phyloP scores from a whole-genome alignment of 2,888 invertebrate genomes.

The Norana najaformis region DNA sequence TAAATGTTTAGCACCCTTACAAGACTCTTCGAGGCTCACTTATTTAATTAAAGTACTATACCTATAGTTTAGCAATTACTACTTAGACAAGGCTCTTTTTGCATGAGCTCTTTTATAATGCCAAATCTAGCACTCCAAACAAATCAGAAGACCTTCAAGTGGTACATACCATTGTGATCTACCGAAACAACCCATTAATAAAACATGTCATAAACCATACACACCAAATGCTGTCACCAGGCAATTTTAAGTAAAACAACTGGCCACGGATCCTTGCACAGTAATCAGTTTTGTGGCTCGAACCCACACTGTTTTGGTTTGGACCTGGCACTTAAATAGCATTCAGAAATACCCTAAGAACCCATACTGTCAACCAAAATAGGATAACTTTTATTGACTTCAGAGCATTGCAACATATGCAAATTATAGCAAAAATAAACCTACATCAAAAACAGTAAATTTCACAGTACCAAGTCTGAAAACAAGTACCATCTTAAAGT shows the following conservation, averaged over 20 bases:
- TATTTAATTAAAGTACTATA: not conserved
- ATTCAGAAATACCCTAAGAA: not conserved
- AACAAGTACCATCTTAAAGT: not conserved
- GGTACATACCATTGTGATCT: no score
- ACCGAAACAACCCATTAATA: not conserved
- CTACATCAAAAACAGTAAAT: slow-evolving; percentile 1
- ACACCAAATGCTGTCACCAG: not conserved
- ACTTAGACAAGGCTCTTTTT: no score
- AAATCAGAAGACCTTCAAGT: no score
- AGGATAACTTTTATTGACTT: not conserved
- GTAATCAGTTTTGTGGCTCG: not conserved
- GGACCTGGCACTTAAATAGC: not conserved
- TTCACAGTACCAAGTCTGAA: not conserved
- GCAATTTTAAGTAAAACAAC: not conserved
- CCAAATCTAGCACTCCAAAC: no score
- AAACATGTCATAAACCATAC: not conserved
- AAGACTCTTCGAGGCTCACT: not conserved
- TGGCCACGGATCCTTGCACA: not conserved
- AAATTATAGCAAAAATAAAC: not conserved
- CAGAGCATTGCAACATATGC: not conserved
- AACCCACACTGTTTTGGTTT: not conserved
- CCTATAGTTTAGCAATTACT: no score
- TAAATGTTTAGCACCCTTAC: not conserved
- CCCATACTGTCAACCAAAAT: not conserved
- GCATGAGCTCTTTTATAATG: no score